These are phyloP conservation scores for Platalea minor DNA, from an alignment of 2,797 vertebrate genomes.

Conservation along the genomic window DNA sequence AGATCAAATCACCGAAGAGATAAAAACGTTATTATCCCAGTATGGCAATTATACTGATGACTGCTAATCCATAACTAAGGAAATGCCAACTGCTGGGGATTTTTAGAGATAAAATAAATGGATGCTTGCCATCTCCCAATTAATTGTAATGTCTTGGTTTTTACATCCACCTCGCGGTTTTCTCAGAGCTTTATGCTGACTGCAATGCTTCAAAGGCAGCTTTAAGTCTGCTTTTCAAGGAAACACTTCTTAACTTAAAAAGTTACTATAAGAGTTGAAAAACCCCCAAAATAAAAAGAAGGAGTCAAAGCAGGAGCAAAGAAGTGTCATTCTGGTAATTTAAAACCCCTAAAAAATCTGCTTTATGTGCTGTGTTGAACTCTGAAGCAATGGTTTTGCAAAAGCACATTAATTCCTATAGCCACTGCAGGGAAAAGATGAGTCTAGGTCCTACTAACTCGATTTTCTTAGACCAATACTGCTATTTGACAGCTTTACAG, in stretches of 20 bases:
- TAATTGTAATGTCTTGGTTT: not conserved
- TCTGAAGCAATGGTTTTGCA: not conserved
- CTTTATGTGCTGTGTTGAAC: not conserved
- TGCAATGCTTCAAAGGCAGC: not conserved
- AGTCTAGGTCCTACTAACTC: not conserved
- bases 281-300: not conserved
- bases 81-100: not conserved
- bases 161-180: not conserved
- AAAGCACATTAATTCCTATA: not conserved
- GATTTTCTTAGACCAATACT: not conserved
- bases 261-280: not conserved
- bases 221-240: not conserved
- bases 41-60: not conserved
- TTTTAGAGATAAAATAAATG: not conserved
- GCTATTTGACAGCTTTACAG: not conserved
- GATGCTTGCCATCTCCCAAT: not conserved
- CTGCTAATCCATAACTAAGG: not conserved
- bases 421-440: not conserved
- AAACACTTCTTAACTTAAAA: not conserved
- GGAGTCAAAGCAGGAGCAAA: not conserved
- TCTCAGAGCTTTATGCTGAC: not conserved
- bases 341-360: not conserved
- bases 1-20: not conserved
- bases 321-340: not conserved
- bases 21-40: not conserved